Evolutionary conservation across 1,140 invertebrate species (phyloP).

Genomic region (Bombus fervidus): DNA sequence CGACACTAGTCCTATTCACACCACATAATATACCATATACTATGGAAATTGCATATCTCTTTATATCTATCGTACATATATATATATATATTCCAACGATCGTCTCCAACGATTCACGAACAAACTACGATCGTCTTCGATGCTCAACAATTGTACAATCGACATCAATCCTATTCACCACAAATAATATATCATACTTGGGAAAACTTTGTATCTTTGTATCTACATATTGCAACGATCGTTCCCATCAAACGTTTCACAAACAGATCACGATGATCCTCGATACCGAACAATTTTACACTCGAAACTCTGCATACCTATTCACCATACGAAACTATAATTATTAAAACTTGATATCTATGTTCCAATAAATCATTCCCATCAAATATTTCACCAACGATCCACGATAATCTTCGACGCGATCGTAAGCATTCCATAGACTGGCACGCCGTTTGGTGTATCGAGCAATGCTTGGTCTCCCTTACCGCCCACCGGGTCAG

Average conservation of each 20-base stretch:
- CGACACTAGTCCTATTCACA: neutral
- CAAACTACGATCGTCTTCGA: neutral
- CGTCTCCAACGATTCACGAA: neutral
- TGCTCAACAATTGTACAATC: neutral
- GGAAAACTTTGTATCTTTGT: neutral
- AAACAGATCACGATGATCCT: neutral
- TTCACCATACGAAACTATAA: too few relatives aligned
- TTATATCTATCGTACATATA: too few relatives aligned
- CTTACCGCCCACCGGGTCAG: constrained; percentile 93
- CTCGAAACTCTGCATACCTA: neutral
- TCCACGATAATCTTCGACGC: neutral
- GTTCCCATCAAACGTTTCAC: neutral
- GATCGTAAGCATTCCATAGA: neutral
- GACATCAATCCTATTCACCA: neutral
- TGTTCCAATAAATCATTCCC: neutral
- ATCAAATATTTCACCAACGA: neutral
- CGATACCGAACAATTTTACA: neutral
- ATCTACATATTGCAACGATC: neutral
- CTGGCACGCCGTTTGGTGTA: neutral
- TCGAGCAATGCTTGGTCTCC: constrained; percentile 2
- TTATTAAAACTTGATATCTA: neutral
- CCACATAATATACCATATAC: neutral
- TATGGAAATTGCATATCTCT: too few relatives aligned
- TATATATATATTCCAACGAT: neutral
- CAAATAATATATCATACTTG: neutral